Evolutionary conservation across 2,113 vertebrate species (phyloP).

Genomic region (Thamnophis sirtalis): DNA sequence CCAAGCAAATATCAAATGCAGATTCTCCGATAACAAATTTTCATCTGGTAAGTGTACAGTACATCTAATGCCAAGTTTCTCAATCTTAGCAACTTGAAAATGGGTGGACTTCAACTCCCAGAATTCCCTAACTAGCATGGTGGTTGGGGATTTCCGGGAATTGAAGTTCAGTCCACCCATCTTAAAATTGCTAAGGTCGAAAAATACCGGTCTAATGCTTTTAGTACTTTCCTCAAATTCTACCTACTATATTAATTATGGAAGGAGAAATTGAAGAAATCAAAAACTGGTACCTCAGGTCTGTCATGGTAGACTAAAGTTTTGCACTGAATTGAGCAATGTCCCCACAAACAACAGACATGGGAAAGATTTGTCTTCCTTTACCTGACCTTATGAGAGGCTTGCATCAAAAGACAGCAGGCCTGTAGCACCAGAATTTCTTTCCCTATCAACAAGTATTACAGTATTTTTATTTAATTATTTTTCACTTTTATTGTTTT

Average conservation of each 20-base stretch:
- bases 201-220: neutral
- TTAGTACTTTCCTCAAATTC: neutral
- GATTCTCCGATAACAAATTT: neutral
- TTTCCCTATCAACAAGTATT: neutral
- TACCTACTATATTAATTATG: neutral
- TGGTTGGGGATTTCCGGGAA: neutral
- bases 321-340: neutral
- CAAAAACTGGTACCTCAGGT: neutral
- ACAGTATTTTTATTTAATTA: neutral
- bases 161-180: neutral
- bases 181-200: neutral
- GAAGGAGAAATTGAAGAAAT: neutral
- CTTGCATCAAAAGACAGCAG: neutral
- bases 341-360: neutral
- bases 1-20: neutral
- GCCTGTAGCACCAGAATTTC: neutral
- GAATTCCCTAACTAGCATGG: neutral
- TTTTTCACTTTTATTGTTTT: neutral
- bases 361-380: neutral
- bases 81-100: neutral
- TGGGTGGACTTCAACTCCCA: neutral
- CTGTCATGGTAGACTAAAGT: neutral
- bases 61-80: neutral
- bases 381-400: neutral
- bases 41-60: neutral